Conservation (phyloP, 2,113 vertebrate genomes). For the Rhea americana region DNA sequence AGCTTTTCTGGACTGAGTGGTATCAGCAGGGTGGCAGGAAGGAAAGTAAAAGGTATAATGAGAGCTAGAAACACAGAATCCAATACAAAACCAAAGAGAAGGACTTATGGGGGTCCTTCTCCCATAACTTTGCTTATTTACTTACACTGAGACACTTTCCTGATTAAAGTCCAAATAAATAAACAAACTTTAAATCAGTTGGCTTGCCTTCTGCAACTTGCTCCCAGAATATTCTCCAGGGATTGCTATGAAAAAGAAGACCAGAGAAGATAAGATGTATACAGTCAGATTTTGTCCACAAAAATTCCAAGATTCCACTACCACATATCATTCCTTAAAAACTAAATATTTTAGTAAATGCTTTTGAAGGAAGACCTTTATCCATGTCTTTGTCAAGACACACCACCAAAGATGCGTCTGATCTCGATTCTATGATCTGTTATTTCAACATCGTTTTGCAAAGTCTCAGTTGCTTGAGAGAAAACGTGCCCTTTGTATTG, state of each 20-base stretch:
- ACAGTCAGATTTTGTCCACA: not conserved
- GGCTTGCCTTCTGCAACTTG: not conserved
- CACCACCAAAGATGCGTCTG: not conserved
- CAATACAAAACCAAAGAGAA: not conserved
- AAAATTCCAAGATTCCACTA: not conserved
- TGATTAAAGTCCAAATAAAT: not conserved
- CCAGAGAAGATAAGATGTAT: not conserved
- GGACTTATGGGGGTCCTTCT: not conserved
- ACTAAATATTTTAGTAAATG: not conserved
- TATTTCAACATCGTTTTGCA: not conserved
- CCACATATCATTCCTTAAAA: not conserved
- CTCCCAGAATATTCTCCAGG: not conserved
- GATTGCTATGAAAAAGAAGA: not conserved
- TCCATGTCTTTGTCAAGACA: not conserved
- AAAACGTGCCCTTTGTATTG: not conserved
- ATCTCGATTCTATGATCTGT: not conserved
- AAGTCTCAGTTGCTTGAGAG: not conserved
- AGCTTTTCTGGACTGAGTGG: not conserved
- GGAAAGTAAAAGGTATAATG: not conserved
- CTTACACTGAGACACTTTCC: not conserved
- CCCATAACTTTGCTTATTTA: not conserved
- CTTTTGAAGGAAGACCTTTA: not conserved
- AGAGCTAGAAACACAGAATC: not conserved
- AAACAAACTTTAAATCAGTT: not conserved
- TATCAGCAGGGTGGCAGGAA: not conserved